phyloP scores from a whole-genome alignment of 1,140 invertebrate species.

The Myzus persicae region DNA sequence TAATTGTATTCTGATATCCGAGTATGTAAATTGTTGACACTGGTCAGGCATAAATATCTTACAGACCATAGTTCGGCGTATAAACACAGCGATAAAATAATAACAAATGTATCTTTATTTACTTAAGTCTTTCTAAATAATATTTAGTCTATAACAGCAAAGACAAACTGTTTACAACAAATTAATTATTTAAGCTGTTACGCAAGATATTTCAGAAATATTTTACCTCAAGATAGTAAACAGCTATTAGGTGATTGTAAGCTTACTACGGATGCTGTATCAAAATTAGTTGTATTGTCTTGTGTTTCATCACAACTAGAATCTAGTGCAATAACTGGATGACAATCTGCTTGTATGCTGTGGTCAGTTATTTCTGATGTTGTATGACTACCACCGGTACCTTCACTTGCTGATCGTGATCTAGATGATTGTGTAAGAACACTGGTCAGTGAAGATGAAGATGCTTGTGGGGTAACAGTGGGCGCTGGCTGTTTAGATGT shows the following conservation, averaged over 20 bases:
- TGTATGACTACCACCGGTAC: conserved; percentile 47
- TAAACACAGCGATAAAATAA: not conserved
- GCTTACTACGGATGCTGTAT: conserved; percentile 25
- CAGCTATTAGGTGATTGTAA: conserved; percentile 41
- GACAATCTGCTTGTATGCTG: conserved; percentile 32
- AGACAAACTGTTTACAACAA: not conserved
- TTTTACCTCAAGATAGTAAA: conserved; percentile 6
- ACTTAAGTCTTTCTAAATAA: not conserved
- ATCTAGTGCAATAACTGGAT: conserved; percentile 25
- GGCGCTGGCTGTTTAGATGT: conserved; percentile 65
- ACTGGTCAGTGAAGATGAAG: conserved; percentile 52
- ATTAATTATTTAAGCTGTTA: not conserved
- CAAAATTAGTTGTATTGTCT: conserved; percentile 42
- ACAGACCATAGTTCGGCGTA: too few species aligned
- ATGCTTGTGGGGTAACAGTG: conserved; percentile 44
- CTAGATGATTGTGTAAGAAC: conserved; percentile 53
- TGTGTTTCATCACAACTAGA: conserved; percentile 36
- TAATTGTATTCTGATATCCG: too few species aligned
- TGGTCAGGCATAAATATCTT: too few species aligned
- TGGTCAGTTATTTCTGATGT: conserved; percentile 38
- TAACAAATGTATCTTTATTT: not conserved
- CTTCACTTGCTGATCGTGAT: conserved; percentile 49
- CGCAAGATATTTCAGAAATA: not conserved
- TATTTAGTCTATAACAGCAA: not conserved
- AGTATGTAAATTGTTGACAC: too few species aligned